These are phyloP conservation scores for Thysanoteuthis rhombus DNA, from an alignment of 2,888 invertebrate species.

Conservation along the genomic window DNA sequence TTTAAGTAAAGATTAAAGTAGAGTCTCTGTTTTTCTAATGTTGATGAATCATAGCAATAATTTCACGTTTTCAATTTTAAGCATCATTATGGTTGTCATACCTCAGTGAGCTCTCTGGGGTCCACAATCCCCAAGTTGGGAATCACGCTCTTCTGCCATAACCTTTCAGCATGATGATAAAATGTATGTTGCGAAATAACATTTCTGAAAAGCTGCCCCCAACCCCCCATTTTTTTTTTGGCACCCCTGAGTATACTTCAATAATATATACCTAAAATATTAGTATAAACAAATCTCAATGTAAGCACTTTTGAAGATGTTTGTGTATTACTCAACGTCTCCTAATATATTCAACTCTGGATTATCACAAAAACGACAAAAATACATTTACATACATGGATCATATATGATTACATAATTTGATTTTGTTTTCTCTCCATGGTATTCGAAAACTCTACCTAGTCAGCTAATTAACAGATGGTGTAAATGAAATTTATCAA, in stretches of 20 bases:
- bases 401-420: neutral
- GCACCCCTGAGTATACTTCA: neutral
- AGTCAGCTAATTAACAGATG: neutral
- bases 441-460: neutral
- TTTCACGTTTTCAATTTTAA: no score
- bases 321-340: neutral
- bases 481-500: neutral
- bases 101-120: no score
- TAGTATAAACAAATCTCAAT: neutral
- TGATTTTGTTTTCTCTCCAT: neutral
- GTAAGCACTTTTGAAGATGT: neutral
- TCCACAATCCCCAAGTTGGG: no score
- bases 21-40: no score
- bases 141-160: no score
- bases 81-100: no score
- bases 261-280: neutral
- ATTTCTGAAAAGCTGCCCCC: no score
- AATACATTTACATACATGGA: neutral
- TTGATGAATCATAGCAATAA: no score
- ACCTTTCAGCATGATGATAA: no score
- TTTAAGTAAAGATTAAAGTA: no score
- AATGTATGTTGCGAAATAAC: no score
- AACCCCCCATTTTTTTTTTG: neutral
- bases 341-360: neutral
- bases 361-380: neutral